Base-by-base conservation (phyloP, 2,888 invertebrate genomes). In the Tetheella fluctuosa region DNA sequence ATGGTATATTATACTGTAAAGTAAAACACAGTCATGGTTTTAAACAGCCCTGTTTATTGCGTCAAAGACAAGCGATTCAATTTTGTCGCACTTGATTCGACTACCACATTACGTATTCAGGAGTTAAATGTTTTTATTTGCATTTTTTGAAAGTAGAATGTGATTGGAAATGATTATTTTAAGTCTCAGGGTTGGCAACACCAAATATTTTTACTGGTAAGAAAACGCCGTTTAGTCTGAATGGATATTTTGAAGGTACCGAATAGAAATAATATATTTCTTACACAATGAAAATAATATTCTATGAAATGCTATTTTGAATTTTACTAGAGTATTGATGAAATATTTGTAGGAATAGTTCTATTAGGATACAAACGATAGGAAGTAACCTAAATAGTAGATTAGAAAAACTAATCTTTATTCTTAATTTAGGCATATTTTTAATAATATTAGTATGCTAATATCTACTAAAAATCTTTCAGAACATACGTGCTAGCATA, bases 41-140 rank as follows among this genome's bases (percentile, higher is more conserved):
- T 20, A 48, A 48, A 48, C 5, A 48, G 48, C n/a, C 48, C 17
- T 48, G 48, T 48, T 48, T 48, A 48, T 48, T 48, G 48, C 20
- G 48, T 48, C 48, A 48, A 48, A 48, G 48, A 48, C 48, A 48
- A 20, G 48, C 48, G 20, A 20, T 48, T 20, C 3, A 48, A 48
- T 48, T 48, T 20, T 48, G 48, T 48, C 20, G 20, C 48, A 48
- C 48, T 48, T 20, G 20, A 48, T 48, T 48, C 10, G 48, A 8
- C 17, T 20, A 48, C 48, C 20, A 20, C 10, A 48, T 48, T 48
- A 48, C 48, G 48, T 48, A 10, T 48, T 48, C 10, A 10, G 10
- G 17, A n/a, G 10, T n/a, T 20, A 4, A 20, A 48, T 48, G 10
- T 20, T 10, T 48, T 48, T 20, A 20, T 48, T 48, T 20, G 39